Conservation (phyloP, 2,888 invertebrate genomes). For the Drosophila seclusa region DNA sequence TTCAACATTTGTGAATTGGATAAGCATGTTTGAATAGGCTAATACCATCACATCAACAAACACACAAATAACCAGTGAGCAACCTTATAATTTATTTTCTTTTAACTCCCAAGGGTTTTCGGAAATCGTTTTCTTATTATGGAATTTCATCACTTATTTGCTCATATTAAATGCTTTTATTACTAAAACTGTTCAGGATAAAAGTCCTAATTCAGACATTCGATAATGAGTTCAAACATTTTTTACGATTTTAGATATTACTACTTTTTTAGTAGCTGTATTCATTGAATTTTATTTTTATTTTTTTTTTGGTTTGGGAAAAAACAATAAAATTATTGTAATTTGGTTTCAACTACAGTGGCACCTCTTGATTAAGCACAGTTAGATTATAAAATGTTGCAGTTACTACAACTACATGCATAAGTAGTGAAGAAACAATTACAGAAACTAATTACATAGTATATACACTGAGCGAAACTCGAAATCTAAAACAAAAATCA, state of each 20-base stretch:
- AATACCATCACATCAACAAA: conserved; percentile 6
- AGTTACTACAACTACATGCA: conserved; percentile 49
- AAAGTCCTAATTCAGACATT: background rate
- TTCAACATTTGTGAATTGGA: conserved; percentile 2
- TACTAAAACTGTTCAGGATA: background rate
- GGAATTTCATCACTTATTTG: background rate
- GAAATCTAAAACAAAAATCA: conserved; percentile 14
- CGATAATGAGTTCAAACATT: background rate
- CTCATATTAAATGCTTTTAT: background rate
- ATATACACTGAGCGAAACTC: conserved; percentile 18
- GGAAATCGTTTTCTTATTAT: background rate
- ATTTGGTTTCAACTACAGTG: conserved; percentile 23
- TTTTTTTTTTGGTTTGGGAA: background rate
- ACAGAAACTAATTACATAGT: conserved; percentile 23
- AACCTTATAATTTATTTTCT: background rate
- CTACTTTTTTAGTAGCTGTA: background rate
- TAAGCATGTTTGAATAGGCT: conserved; percentile 6
- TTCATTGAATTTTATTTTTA: background rate
- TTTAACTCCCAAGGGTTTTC: background rate
- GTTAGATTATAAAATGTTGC: conserved; percentile 54
- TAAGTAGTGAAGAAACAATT: conserved; percentile 26
- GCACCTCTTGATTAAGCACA: conserved; percentile 60
- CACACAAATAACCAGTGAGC: background rate
- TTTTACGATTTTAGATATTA: background rate
- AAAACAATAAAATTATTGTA: background rate